Conservation (phyloP, 2,113 vertebrate genomes). For the Phrynosoma blainvillii region DNA sequence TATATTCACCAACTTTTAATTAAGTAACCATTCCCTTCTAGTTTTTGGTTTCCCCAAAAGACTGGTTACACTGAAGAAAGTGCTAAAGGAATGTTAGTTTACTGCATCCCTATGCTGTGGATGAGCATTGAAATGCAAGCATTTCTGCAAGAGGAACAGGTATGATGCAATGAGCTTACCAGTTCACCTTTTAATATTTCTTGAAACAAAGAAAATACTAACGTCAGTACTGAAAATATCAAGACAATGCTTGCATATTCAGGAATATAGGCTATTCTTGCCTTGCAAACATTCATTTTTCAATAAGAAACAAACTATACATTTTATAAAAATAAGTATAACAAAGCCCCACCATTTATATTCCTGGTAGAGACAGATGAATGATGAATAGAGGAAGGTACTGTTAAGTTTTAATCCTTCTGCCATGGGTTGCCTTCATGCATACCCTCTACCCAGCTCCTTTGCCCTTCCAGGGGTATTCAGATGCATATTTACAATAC, state of each 20-base stretch:
- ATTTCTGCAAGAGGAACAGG: background rate
- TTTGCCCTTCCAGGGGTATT: background rate
- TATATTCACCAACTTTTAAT: background rate
- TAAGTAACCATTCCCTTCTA: background rate
- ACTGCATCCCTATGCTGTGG: background rate
- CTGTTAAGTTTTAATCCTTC: background rate
- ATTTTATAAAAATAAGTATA: background rate
- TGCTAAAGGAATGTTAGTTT: background rate
- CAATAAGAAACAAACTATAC: background rate
- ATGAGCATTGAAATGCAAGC: background rate
- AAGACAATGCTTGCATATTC: background rate
- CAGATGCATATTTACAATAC: background rate
- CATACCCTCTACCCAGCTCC: background rate
- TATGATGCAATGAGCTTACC: background rate
- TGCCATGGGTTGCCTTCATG: background rate
- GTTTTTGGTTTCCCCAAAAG: background rate
- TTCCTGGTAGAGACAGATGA: background rate
- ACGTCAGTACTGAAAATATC: background rate
- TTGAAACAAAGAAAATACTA: background rate
- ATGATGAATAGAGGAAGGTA: background rate
- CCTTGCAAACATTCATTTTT: background rate
- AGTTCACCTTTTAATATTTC: background rate
- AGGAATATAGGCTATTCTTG: background rate
- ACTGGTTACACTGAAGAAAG: background rate
- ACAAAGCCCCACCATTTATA: background rate